Percentiles rank a stretch among this genome's conserved stretches.
Conservation (phyloP, 2,113 vertebrate genomes). For the Vombatus ursinus region DNA sequence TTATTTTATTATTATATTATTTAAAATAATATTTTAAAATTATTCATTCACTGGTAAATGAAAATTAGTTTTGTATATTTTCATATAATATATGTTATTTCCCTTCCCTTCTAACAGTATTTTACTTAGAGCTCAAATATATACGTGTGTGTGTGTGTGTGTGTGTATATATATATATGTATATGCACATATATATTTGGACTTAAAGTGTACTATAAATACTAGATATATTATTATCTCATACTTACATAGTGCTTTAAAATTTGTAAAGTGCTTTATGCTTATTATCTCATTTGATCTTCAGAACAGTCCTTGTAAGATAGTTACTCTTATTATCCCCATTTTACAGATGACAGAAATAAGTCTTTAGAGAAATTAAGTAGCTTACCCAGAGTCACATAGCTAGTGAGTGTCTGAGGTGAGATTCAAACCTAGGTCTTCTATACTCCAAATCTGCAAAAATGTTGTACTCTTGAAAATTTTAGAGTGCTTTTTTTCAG, state of each 20-base stretch:
- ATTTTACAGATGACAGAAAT: neutral
- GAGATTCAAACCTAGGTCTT: neutral
- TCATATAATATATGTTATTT: neutral
- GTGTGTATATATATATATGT: neutral
- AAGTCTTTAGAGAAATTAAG: neutral
- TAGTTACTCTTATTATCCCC: neutral
- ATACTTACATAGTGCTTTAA: neutral
- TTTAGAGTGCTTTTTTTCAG: neutral
- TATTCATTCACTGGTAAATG: neutral
- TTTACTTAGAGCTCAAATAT: neutral
- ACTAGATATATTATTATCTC: neutral
- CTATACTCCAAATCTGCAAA: neutral
- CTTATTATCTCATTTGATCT: neutral
- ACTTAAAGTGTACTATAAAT: neutral
- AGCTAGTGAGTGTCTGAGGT: neutral
- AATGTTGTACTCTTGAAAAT: neutral
- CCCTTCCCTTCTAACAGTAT: neutral
- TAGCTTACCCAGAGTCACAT: neutral
- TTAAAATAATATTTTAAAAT: constrained; percentile 18
- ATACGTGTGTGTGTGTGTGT: neutral
- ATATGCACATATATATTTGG: neutral
- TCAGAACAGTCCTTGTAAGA: neutral
- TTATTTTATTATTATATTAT: too few species aligned
- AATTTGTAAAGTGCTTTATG: neutral
- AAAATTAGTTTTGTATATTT: neutral